A percentile compares a stretch with the other conserved stretches of the same genome.
phyloP scores from a whole-genome alignment of 2,797 vertebrate species.

The Chelidonichthys spinosus region DNA sequence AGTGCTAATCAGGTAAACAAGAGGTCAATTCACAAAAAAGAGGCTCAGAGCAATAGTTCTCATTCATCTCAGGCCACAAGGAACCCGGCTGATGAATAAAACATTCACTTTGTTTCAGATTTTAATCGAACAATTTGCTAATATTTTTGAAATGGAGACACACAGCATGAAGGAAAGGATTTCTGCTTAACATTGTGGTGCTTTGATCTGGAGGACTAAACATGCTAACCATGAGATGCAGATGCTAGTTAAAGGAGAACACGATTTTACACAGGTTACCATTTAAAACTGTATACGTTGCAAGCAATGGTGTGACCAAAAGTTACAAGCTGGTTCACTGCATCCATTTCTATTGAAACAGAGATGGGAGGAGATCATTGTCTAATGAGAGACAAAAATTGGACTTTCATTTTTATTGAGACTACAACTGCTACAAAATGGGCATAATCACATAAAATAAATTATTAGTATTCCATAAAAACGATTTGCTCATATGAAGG shows the following conservation, averaged over 20 bases:
- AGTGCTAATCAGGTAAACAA: slow-evolving; percentile 25
- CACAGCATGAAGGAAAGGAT: neutral
- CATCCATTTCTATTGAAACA: too few species aligned
- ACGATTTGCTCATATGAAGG: too few species aligned
- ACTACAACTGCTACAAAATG: too few species aligned
- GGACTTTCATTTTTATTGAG: too few species aligned
- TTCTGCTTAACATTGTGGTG: neutral
- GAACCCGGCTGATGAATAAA: neutral
- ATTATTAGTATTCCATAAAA: too few species aligned
- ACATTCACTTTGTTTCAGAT: neutral
- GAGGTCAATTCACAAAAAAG: neutral
- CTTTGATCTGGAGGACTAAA: neutral
- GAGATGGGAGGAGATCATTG: too few species aligned
- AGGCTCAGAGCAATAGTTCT: neutral
- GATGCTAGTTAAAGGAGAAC: neutral
- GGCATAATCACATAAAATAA: too few species aligned
- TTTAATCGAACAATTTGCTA: neutral
- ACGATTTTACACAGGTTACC: too few species aligned
- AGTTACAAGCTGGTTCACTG: too few species aligned
- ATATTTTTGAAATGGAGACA: neutral
- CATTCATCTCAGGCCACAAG: neutral
- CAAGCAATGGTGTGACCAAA: too few species aligned
- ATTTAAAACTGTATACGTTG: too few species aligned
- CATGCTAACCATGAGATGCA: neutral
- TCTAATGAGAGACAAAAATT: too few species aligned